Evolutionary conservation across 2,797 vertebrate genomes (phyloP).

Genomic region (Enteromius anoplus): DNA sequence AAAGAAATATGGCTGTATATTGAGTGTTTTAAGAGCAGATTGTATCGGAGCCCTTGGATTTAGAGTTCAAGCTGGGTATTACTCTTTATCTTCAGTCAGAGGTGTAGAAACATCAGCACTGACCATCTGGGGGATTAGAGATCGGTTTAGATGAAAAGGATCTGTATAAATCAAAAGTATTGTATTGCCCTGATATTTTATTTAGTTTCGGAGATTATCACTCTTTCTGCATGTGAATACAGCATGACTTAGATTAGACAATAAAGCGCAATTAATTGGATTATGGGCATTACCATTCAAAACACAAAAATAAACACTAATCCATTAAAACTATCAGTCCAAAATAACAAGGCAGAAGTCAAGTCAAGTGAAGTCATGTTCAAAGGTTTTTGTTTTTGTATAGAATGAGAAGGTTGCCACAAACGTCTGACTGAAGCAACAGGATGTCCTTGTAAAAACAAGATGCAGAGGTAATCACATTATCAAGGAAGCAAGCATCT

Average conservation of each 20-base stretch:
- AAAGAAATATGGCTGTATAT: not conserved
- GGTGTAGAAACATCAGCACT: slow-evolving; percentile 22
- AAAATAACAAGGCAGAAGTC: not conserved
- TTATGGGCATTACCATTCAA: slow-evolving; percentile 2
- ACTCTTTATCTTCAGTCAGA: slow-evolving; percentile 7
- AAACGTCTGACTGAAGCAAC: slow-evolving; percentile 44
- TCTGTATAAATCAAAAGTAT: slow-evolving; percentile 16
- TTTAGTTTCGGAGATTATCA: slow-evolving; percentile 3
- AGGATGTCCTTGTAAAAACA: slow-evolving; percentile 61
- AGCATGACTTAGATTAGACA: slow-evolving; percentile 6
- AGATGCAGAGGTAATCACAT: slow-evolving; percentile 56
- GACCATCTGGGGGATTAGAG: slow-evolving; percentile 33
- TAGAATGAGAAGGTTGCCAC: slow-evolving; percentile 1
- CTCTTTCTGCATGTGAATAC: not conserved
- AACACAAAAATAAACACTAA: not conserved
- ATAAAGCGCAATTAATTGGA: slow-evolving; percentile 14
- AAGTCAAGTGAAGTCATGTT: not conserved
- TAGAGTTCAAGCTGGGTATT: slow-evolving; percentile 4
- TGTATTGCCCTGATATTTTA: slow-evolving; percentile 21
- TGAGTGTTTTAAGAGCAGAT: slow-evolving; percentile 9
- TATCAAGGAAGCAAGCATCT: slow-evolving; percentile 61
- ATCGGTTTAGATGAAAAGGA: slow-evolving; percentile 18
- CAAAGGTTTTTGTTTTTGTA: not conserved
- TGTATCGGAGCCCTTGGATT: not conserved
- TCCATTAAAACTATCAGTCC: not conserved